Evolutionary conservation across 2,113 vertebrate species (phyloP), one percentile per base, ranked within the genome.

Genomic region (Salminus brasiliensis): DNA sequence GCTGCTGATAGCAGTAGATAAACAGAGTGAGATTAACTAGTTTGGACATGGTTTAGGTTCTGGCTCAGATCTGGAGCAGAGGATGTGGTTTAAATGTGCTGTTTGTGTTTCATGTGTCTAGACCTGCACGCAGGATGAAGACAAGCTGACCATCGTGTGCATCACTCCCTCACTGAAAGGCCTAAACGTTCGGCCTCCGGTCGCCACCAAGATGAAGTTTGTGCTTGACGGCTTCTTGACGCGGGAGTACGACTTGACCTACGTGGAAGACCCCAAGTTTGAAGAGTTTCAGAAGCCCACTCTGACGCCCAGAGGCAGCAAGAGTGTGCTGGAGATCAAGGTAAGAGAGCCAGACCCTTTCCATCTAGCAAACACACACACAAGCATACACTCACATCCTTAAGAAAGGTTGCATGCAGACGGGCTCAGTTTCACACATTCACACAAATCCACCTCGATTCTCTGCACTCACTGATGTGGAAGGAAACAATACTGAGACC

Each of bases 261-360:
- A 97, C 13, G 96, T 98, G 71, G 95, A 97, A 84, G 96, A 98
- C 90, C 98, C 98, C 5, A 88, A 93, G 32, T 98, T 99, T 90
- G 94, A 96, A 86, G 93, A 91, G 87, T 95, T 95, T 87, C 91
- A 95, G 91, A 94, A 93, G 86, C 96, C 97, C 41, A 95, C 97
- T 52, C 79, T 97, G 72, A 95, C 96, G 76, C 97, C 95, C 81
- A 94, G 95, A 85, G 95, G 96, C 90, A 96, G 95, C 89, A 96
- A 93, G 88, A 96, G 94, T 74, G 81, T 97, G 63, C 90, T 98
- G 74, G 95, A 98, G 93, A 98, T 99, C 85, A 97, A 98, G 94
- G 98, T 98, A 89, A 92, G 93, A 79, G 81, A 55, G 45, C 2
- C 70, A 30, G 29, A 15, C 18, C 15, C 15, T 45, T 21, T 45